Conservation (phyloP, 30 jellyfish, hydroid and myxozoan genomes). For the Chironex yamaguchii region DNA sequence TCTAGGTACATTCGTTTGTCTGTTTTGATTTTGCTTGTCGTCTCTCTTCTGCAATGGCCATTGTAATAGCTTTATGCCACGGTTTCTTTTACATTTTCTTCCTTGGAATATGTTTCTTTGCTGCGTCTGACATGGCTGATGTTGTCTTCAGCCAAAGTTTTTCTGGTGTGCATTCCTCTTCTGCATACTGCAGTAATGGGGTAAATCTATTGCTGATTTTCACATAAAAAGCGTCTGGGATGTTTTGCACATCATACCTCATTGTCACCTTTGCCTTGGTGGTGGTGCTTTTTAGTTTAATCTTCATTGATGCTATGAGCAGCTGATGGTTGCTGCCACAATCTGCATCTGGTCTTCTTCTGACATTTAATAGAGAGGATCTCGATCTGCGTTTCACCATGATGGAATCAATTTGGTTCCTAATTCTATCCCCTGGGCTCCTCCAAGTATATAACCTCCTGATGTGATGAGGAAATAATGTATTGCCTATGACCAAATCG, state of each 20-base stretch:
- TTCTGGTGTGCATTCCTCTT: constrained; percentile 11
- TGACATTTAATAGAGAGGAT: neutral
- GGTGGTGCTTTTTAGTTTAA: neutral
- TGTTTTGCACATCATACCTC: neutral
- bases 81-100: neutral
- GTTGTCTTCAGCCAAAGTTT: constrained; percentile 11
- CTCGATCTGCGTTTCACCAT: constrained; percentile 4
- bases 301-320: neutral
- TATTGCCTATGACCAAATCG: constrained; percentile 6
- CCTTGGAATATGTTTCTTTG: constrained; percentile 18
- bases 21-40: too few relatives aligned
- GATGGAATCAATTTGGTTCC: constrained; percentile 18
- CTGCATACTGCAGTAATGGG: neutral
- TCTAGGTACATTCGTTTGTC: neutral
- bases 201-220: neutral
- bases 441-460: constrained; percentile 11
- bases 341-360: constrained; percentile 30
- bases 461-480: constrained; percentile 3
- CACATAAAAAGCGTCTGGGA: neutral
- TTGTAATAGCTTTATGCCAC: neutral
- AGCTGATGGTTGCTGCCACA: constrained; percentile 18
- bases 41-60: neutral
- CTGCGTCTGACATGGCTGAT: constrained; percentile 1
- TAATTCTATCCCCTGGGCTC: constrained; percentile 19
- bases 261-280: neutral